Conservation (phyloP, 1,140 invertebrate species). For the Scylla paramamosain region DNA sequence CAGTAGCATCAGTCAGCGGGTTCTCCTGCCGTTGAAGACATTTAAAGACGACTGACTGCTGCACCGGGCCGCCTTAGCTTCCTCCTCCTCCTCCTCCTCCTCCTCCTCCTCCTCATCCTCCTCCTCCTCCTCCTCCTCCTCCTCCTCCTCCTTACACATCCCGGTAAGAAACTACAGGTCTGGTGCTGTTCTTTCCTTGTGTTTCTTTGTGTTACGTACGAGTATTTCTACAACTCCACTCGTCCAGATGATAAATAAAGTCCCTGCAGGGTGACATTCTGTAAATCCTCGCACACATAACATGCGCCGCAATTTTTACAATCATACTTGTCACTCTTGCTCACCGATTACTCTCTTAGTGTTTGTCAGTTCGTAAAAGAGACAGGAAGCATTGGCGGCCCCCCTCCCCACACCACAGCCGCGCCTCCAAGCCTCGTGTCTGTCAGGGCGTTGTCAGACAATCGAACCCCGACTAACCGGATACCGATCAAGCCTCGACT, state of each 20-base stretch:
- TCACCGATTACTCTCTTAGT: not conserved
- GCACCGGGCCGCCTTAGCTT: not conserved
- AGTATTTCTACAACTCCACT: no score
- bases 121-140: conserved; percentile 8
- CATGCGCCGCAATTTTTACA: not conserved
- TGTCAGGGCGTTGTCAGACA: not conserved
- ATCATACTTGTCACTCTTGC: not conserved
- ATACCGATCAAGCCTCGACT: not conserved
- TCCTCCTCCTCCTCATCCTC: conserved; percentile 4
- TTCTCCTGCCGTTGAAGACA: not conserved
- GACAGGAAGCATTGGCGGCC: no score
- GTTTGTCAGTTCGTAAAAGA: no score
- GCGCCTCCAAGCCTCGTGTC: not conserved
- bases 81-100: not conserved
- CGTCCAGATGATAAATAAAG: no score
- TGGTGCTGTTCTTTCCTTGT: no score
- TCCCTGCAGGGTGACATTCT: no score
- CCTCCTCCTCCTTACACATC: no score
- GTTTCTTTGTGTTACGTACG: no score
- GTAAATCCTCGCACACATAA: no score
- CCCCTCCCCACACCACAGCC: not conserved
- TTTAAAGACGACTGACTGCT: conserved; percentile 50
- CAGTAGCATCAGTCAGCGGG: conserved; percentile 44
- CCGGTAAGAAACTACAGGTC: no score
- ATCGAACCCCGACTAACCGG: not conserved